Percentiles rank a stretch among this genome's conserved stretches.
Evolutionary conservation across 2,797 vertebrate species (phyloP).

Genomic region (Coregonus ussuriensis): DNA sequence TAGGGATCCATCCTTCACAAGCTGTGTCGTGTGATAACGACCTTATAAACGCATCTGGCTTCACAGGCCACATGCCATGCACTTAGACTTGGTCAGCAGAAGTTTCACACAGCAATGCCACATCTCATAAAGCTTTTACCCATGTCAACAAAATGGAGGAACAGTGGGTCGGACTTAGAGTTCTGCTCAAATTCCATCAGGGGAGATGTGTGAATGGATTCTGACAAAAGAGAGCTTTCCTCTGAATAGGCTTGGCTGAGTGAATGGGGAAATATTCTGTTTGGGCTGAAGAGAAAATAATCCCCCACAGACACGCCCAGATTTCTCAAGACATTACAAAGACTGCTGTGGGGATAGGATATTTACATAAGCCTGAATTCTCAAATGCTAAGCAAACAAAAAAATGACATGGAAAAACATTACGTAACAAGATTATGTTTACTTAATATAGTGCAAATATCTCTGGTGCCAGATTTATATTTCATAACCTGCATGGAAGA

Average conservation of each 20-base stretch:
- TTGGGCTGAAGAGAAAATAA: constrained; percentile 4
- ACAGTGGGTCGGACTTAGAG: background rate
- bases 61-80: background rate
- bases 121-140: constrained; percentile 4
- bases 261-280: constrained; percentile 29
- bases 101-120: background rate
- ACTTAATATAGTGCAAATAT: background rate
- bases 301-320: background rate
- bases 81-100: constrained; percentile 5
- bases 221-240: constrained; percentile 22
- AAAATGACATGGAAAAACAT: background rate
- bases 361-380: constrained; percentile 7
- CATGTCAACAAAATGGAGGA: constrained; percentile 13
- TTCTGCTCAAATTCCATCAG: constrained; percentile 18
- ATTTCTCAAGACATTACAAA: constrained; percentile 16
- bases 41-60: background rate
- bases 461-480: background rate
- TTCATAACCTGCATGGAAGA: background rate
- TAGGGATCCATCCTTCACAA: background rate
- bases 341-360: background rate
- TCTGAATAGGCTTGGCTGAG: constrained; percentile 10
- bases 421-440: background rate
- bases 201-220: constrained; percentile 24
- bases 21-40: background rate
- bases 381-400: background rate